Conservation (phyloP, 2,113 vertebrate genomes). For the Scytalopus superciliaris region DNA sequence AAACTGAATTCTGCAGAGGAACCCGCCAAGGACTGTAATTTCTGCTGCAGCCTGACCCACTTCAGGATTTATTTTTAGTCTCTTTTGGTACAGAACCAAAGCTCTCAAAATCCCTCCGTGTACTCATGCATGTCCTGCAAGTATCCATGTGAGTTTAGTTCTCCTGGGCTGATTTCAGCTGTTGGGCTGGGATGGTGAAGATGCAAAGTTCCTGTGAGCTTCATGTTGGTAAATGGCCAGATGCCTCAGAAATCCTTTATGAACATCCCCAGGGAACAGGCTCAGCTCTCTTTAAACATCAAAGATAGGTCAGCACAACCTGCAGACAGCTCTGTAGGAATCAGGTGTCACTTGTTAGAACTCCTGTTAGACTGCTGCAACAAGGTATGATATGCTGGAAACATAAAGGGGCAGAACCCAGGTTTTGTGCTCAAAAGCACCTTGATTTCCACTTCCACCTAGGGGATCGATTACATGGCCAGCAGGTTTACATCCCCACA, state of each 20-base stretch:
- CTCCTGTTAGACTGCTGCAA: neutral
- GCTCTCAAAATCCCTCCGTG: neutral
- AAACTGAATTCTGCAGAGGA: neutral
- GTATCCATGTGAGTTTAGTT: neutral
- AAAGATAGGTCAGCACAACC: neutral
- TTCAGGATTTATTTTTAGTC: neutral
- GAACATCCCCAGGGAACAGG: neutral
- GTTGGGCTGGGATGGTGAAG: neutral
- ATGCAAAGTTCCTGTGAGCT: neutral
- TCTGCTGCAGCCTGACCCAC: neutral
- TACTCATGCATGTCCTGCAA: rapidly evolving
- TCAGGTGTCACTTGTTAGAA: neutral
- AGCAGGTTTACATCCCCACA: neutral
- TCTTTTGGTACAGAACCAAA: neutral
- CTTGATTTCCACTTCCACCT: neutral
- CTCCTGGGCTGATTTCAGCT: neutral
- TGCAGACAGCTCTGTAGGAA: neutral
- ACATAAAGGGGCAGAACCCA: neutral
- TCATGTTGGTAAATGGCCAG: neutral
- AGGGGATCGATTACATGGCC: rapidly evolving
- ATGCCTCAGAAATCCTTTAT: neutral
- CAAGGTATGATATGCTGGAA: neutral
- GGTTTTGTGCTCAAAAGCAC: neutral
- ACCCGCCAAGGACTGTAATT: neutral
- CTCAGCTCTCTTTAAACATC: neutral